Percentiles rank a stretch among this genome's conserved stretches.
phyloP scores from a whole-genome alignment of 2,888 invertebrate genomes.

The Ephialtes manifestator region DNA sequence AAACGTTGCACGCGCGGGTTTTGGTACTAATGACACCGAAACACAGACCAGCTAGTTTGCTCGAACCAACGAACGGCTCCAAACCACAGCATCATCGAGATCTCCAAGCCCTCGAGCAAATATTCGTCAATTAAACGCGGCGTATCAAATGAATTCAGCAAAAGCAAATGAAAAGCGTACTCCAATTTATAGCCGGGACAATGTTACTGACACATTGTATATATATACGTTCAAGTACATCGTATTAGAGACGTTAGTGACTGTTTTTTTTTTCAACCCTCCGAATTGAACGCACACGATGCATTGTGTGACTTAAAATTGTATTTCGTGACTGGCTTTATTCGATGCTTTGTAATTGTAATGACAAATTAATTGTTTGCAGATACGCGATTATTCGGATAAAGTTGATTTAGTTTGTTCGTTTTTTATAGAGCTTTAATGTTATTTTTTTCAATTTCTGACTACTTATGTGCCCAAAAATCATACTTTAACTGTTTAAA shows the following conservation, averaged over 20 bases:
- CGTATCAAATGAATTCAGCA: conserved; percentile 41
- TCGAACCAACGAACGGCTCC: background rate
- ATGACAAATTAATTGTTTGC: background rate
- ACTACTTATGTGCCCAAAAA: too few relatives aligned
- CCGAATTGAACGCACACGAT: background rate
- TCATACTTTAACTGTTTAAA: too few relatives aligned
- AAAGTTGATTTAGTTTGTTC: too few relatives aligned
- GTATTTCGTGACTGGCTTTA: background rate
- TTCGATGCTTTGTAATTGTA: background rate
- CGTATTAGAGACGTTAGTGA: background rate
- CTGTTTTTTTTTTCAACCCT: background rate
- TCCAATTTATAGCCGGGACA: background rate
- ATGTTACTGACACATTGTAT: background rate
- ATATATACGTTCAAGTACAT: background rate
- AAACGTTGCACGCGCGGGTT: conserved; percentile 1
- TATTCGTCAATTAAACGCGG: conserved; percentile 57
- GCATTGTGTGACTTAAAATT: background rate
- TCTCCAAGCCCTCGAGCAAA: conserved; percentile 48
- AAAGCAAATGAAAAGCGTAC: conserved; percentile 9
- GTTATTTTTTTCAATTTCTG: too few relatives aligned
- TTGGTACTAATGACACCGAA: conserved; percentile 32
- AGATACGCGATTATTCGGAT: too few relatives aligned
- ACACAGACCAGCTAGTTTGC: conserved; percentile 10
- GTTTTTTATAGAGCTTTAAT: too few relatives aligned
- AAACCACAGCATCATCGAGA: conserved; percentile 32